Base-by-base conservation (phyloP, 2,888 invertebrate genomes). In the Shargacucullia verbasci region DNA sequence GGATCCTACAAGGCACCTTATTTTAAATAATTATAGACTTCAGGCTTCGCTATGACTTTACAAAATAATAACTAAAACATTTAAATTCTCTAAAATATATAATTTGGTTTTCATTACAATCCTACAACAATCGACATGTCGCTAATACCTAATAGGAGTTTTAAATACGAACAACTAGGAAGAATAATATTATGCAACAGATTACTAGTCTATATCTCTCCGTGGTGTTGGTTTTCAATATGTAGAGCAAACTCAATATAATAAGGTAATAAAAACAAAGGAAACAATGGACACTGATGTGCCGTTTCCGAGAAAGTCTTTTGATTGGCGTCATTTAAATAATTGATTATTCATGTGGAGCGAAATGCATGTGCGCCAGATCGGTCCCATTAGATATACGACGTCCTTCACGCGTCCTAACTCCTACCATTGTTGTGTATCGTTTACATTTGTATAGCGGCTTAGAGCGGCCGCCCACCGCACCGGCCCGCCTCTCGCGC, bases 321-420 rank as follows among this genome's bases (percentile, higher is more conserved):
- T 86, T 87, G 87, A 90, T 90, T 89, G 88, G 85, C 81, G 78
- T 85, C 79, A 92, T 94, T 92, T 92, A 83, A 92, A 92, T 93
- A 92, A 92, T 93, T 92, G 90, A 89, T 92, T 94, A 94, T 94
- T 93, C 92, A 93, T 92, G 89, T 90, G 85, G 86, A 88, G 87
- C 87, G 81, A 89, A 88, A 90, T 88, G 88, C 87, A 89, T 91
- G 86, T 89, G 86, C 85, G 86, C 81, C 87, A 87, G 91, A 91
- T 91, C 89, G 84, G 84, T 84, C 81, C 72, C 87, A 91, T 92
- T 88, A 90, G 89, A 91, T 92, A 91, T 90, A 83, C 90, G 84
- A 85, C 90, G 93, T 91, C 93, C 93, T 93, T 94, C 91, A 92
- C 92, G 90, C 92, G 92, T 90, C 93, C 92, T 91, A 90, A 90